Base-by-base conservation (phyloP, 2,888 invertebrate genomes). In the Tetanocera ferruginea region DNA sequence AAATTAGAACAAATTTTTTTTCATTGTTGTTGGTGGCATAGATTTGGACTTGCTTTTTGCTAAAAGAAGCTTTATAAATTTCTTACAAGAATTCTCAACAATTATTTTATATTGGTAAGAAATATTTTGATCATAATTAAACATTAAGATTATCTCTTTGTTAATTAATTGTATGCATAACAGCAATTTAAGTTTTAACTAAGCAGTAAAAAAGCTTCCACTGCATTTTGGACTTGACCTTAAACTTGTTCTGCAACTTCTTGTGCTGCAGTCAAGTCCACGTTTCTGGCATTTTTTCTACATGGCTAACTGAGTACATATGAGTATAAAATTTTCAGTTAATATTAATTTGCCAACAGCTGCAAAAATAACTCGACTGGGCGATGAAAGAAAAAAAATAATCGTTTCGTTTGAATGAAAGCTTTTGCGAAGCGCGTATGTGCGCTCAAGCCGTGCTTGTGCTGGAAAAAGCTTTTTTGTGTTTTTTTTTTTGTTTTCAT, bases 171-270 rank as follows among this genome's bases (percentile, higher is more conserved):
- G 43, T 43, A 43, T 43, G 43, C 43, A 43, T 11, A 43, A 43
- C 14, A 43, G 11, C 43, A 43, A 43, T 43, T 43, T 43, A 43
- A 43, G 11, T 43, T 43, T 11, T 14, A 1, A 2, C 14, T 14
- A 11, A 43, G 43, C 43, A 43, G 43, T 43, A 43, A 43, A 43
- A 37, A 43, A 43, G 43, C 43, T 43, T 43, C 43, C 49, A 14
- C 28, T 25, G 71, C 23, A 62, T 31, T 55, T 80, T 78, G 81
- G 81, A 83, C 82, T 83, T 83, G 83, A 83, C 83, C 83, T 83
- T 83, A 83, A 83, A 83, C 83, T 83, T 82, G 83, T 83, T 82
- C 79, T 57, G 79, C 83, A 80, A 81, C 81, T 83, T 83, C 81
- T 82, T 80, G 78, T 66, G 37, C 52, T 66, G 51, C 66, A 31